Base-by-base conservation (phyloP, 2,113 vertebrate species). In the Indicator indicator region DNA sequence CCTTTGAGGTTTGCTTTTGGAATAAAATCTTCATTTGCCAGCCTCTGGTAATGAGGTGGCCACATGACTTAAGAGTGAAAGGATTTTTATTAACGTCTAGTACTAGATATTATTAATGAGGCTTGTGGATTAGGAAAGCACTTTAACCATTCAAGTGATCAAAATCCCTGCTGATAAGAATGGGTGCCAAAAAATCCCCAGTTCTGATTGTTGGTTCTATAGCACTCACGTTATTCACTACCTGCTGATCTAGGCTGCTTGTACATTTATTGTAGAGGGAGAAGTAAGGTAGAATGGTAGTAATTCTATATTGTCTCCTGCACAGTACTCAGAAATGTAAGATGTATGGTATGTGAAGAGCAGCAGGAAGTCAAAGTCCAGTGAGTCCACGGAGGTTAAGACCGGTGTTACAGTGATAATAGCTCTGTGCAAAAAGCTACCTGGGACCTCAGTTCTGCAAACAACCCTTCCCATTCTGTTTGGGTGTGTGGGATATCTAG, bases 11-110 rank as follows among this genome's bases (percentile, higher is more conserved):
- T 88, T 95, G 52, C 11, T 88, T 95, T 90, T 94, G 59, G 79
- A 90, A 84, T 82, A 91, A 94, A 94, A 90, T 84, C 44, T 28
- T 90, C 62, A 58, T 95, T 95, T 90, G 60, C 58, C 26, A 91
- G 67, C 75, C 72, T 86, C 79, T 81, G 27, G n/a, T 95, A 86
- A 83, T 81, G 63, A 91, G 65, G 50, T 42, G 33, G 65, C 50
- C 69, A 12, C 36, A 32, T 9, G 32, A 85, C 75, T 88, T 77
- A 32, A 70, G 44, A 86, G n/a, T 54, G 44, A 93, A 89, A 68
- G 48, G n/a, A 28, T 86, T 90, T 89, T 93, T 82, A 73, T 81
- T 83, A 75, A 58, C 6, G 7, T 65, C 72, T 94, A 70, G 73
- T 68, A 59, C 23, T 89, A 76, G 75, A 52, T 73, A 82, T 10